Base-by-base conservation (phyloP, 2,113 vertebrate genomes). In the Brachyhypopomus occidentalis region DNA sequence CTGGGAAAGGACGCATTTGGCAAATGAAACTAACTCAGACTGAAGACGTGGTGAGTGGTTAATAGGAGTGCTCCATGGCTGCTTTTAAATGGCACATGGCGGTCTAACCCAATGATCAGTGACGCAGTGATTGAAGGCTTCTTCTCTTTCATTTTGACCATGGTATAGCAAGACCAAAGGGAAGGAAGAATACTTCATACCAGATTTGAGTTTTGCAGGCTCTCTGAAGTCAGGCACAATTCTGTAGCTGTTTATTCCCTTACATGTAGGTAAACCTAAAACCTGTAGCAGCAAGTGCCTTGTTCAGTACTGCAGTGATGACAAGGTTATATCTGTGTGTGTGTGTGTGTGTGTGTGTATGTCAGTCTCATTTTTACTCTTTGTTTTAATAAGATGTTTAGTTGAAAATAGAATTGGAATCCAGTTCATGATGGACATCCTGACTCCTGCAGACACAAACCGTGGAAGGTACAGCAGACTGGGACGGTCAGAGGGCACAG, bases 301-400 rank as follows among this genome's bases (percentile, higher is more conserved):
- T 45, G 30, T 23, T 59, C 58, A 60, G 36, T 59, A 34, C 11
- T 55, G 41, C n/a, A 73, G 59, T 67, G 36, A 34, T 20, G 11
- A 69, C 70, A 25, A 62, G 66, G 41, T 23, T 41, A 19, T 17
- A 56, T 70, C 12, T 11, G 16, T 55, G 72, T 73, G 41, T 52
- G 70, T 72, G 70, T 52, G 70, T 72, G 69, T 48, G 69, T 45
- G 41, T 45, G 6, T 45, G 9, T 72, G 25, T 56, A 7, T 20
- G 30, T 55, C 14, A 67, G 41, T 58, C 25, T 59, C 27, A 30
- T 30, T 19, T 2, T 34, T 7, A n/a, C 25, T 69, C 1, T 36
- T 16, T 14, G n/a, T 27, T 63, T 48, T 52, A 20, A 62, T 62
- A 62, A 62, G 22, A 27, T 5, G 25, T 25, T 27, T 9, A 27